These are phyloP conservation scores for Anagyrus pseudococci DNA, from an alignment of 2,888 invertebrate species.

Conservation along the genomic window DNA sequence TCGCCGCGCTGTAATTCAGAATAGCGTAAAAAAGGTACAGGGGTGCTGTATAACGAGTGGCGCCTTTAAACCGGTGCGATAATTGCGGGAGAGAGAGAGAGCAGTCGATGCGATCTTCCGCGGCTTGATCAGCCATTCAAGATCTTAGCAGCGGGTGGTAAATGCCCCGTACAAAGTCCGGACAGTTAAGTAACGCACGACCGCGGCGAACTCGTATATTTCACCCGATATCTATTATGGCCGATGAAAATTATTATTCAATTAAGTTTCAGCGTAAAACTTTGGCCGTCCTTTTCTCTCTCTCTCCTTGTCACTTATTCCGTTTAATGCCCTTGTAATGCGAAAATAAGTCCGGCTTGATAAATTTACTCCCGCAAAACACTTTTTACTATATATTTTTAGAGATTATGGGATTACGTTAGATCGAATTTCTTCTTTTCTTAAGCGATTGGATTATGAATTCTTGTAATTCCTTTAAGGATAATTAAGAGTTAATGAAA, in stretches of 20 bases:
- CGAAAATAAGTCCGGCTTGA: no score
- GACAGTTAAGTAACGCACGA: constrained; percentile 15
- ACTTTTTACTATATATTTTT: no score
- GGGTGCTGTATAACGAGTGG: neutral
- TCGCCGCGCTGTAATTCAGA: constrained; percentile 6
- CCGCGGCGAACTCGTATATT: constrained; percentile 15
- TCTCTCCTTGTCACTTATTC: no score
- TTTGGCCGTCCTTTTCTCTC: no score
- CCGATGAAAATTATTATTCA: constrained; percentile 23
- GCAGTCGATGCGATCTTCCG: constrained; percentile 12
- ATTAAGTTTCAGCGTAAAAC: neutral
- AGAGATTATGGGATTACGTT: no score
- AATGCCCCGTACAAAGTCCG: neutral
- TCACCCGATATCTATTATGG: constrained; percentile 13
- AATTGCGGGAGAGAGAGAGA: no score
- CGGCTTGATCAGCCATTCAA: neutral
- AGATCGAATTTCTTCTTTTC: no score
- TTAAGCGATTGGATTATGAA: no score
- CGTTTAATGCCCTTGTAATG: no score
- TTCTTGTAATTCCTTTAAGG: no score
- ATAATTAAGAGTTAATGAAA: no score
- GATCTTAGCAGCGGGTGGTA: constrained; percentile 25
- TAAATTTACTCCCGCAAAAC: no score
- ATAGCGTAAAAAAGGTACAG: neutral
- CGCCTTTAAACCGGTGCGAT: constrained; percentile 22